Conservation (phyloP, 35 echinoderm and acorn worm species). For the Heliocidaris tuberculata region DNA sequence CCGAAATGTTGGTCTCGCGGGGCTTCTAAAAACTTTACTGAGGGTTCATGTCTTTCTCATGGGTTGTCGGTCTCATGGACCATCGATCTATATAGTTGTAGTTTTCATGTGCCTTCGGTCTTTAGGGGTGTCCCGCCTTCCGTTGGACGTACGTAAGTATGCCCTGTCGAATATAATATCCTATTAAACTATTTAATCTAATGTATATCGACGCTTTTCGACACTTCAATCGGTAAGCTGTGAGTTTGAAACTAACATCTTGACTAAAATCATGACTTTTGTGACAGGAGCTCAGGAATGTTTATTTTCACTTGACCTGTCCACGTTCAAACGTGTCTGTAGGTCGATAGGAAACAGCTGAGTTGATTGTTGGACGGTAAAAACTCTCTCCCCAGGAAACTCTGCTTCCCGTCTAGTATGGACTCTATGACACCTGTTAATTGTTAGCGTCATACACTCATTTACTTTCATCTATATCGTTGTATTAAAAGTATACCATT, state of each 20-base stretch:
- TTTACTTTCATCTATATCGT: background rate
- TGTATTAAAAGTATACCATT: background rate
- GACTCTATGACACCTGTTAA: background rate
- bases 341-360: background rate
- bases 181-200: too few relatives aligned
- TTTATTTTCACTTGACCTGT: constrained; percentile 2
- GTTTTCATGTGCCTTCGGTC: too few relatives aligned
- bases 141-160: too few relatives aligned
- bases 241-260: background rate
- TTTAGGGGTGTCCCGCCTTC: too few relatives aligned
- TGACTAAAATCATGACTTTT: background rate
- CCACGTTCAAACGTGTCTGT: background rate
- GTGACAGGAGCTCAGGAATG: background rate
- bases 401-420: background rate
- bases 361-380: background rate
- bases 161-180: too few relatives aligned
- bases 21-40: too few relatives aligned
- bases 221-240: too few relatives aligned
- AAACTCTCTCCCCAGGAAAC: background rate
- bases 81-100: too few relatives aligned
- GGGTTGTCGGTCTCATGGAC: too few relatives aligned
- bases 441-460: background rate
- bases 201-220: too few relatives aligned
- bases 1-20: too few relatives aligned
- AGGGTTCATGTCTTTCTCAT: too few relatives aligned